Conservation (phyloP, 2,113 vertebrate species). For the Aleadryas rufinucha region DNA sequence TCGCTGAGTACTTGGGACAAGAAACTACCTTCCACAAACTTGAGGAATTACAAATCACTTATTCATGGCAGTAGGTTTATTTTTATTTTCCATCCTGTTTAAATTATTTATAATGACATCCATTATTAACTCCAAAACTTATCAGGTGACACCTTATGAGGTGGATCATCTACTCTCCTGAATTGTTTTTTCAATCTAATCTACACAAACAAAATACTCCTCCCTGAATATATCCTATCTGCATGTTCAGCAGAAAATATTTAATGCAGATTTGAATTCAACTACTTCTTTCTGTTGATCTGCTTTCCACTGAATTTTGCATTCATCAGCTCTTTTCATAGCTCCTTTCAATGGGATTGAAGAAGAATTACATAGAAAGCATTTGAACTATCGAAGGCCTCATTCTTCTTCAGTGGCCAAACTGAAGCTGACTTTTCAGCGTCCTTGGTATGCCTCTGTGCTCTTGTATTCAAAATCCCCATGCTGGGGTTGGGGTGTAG, state of each 20-base stretch:
- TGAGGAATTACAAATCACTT: not conserved
- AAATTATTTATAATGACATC: not conserved
- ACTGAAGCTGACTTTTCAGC: not conserved
- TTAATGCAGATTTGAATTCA: not conserved
- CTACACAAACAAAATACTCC: not conserved
- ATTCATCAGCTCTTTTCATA: not conserved
- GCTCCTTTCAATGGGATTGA: not conserved
- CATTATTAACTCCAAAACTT: constrained; percentile 6
- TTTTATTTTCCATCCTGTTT: not conserved
- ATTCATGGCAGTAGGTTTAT: not conserved
- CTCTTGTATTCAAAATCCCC: not conserved
- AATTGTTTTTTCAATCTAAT: not conserved
- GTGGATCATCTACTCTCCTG: not conserved
- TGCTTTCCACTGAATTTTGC: not conserved
- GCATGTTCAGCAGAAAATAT: not conserved
- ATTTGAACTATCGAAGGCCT: not conserved
- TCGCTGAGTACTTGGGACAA: not conserved
- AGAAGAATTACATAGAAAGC: not conserved
- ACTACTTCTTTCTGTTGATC: not conserved
- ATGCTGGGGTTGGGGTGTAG: not conserved
- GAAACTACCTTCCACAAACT: not conserved
- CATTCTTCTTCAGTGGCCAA: not conserved
- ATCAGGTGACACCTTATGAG: not conserved
- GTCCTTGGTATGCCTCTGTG: not conserved
- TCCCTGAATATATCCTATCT: not conserved